Percentiles rank a stretch among this genome's conserved stretches.
phyloP scores from a whole-genome alignment of 1,140 invertebrate species.

The Pararge aegeria region DNA sequence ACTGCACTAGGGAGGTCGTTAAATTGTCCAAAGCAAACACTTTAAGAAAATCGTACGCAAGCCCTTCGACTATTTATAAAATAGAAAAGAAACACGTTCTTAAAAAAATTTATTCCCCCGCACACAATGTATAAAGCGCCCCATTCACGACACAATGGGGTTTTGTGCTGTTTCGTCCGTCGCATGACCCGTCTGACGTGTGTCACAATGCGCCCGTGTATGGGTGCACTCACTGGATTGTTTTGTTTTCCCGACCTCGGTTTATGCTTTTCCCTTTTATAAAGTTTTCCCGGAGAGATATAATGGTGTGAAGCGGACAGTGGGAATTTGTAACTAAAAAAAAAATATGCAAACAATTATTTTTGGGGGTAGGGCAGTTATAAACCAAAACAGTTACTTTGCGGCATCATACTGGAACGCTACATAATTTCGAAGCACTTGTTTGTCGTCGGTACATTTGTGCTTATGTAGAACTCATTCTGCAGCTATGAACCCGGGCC shows the following conservation, averaged over 20 bases:
- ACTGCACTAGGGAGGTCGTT: no score
- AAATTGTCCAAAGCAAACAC: background rate
- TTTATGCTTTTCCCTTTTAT: constrained; percentile 56
- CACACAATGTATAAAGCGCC: constrained; percentile 61
- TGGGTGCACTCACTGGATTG: constrained; percentile 70
- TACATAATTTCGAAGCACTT: no score
- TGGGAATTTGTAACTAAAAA: no score
- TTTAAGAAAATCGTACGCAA: background rate
- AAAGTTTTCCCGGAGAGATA: constrained; percentile 19
- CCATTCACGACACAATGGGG: constrained; percentile 69
- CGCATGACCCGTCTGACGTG: constrained; percentile 57
- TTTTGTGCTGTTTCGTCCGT: constrained; percentile 59
- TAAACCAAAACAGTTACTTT: no score
- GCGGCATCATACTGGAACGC: no score
- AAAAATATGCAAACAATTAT: no score
- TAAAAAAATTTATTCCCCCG: constrained; percentile 67
- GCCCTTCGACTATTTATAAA: constrained; percentile 42
- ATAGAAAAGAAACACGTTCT: constrained; percentile 65
- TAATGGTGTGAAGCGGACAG: background rate
- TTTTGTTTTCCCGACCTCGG: constrained; percentile 58
- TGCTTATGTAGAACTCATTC: no score
- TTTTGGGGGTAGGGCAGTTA: no score
- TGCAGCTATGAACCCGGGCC: no score
- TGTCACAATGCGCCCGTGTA: constrained; percentile 67
- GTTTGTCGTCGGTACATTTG: no score